These are phyloP conservation scores for Sebastiscus albofasciatus DNA, from an alignment of 2,797 vertebrate species.

Conservation along the genomic window DNA sequence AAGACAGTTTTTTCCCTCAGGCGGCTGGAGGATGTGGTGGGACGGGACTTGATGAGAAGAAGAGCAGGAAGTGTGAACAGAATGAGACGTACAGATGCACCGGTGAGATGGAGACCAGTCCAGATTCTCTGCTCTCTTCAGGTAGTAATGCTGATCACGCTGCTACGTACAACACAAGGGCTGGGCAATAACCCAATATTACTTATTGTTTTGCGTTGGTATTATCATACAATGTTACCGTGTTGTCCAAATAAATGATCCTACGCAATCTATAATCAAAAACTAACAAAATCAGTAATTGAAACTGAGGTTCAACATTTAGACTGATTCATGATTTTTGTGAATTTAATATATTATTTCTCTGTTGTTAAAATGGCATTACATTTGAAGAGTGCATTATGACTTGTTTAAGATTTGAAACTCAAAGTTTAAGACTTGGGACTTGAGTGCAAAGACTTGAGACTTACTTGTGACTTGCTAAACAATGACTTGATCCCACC, in stretches of 20 bases:
- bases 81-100: background rate
- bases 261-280: background rate
- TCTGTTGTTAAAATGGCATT: background rate
- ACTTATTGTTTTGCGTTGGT: background rate
- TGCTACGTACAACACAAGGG: background rate
- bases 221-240: background rate
- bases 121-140: slow-evolving; percentile 48
- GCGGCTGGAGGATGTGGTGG: background rate
- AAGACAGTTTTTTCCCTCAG: background rate
- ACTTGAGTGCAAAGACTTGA: background rate
- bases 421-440: background rate
- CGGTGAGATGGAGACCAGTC: slow-evolving; percentile 1
- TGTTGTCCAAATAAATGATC: background rate
- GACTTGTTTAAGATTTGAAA: background rate
- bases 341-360: background rate
- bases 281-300: background rate
- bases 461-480: background rate
- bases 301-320: background rate
- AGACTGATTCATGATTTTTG: background rate
- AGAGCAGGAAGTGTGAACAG: slow-evolving; percentile 11
- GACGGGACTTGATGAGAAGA: background rate
- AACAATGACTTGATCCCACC: background rate
- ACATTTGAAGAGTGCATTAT: background rate
- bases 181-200: background rate
- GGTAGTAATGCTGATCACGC: slow-evolving; percentile 51